Evolutionary conservation across 2,113 vertebrate species (phyloP), one percentile per base, ranked within the genome.

Genomic region (Cephalopholis sonnerati): DNA sequence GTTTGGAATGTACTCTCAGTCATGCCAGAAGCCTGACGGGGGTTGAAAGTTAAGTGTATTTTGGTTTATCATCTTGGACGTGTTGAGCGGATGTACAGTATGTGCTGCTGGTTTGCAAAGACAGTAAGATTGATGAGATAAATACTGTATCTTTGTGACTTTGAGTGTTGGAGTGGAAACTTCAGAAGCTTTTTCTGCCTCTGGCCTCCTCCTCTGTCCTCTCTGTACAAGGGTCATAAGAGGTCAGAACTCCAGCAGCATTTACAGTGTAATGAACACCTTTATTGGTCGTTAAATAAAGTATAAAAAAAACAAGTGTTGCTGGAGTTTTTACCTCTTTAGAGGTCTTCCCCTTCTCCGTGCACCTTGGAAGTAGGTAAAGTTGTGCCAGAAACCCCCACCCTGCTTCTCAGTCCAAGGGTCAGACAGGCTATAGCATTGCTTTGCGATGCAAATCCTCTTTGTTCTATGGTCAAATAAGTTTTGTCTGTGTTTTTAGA

Each of bases 371-470:
- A 44, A 44, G 11, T 44, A 44, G 41, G 41, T 44, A 44, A 44
- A 44, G 10, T 44, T 44, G 10, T 44, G 41, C 41, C 41, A 44
- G 41, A 44, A 44, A 44, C 9, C 41, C 41, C 41, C 41, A 9
- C 41, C 41, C 41, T 12, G 11, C 41, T 9, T 44, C 18, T 66
- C 4, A 1, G 57, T 32, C 24, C 54, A 72, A 78, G 24, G 62
- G 51, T 63, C 55, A 57, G 57, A 44, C 27, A 7, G 77, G 32
- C 66, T 65, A 11, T 48, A 50, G 22, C 65, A 58, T 72, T 25
- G 79, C 71, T 89, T 88, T 90, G 81, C 73, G 65, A 73, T 83
- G 73, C 81, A 89, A 82, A 89, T 87, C 50, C 53, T 72, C 25
- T 59, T 81, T 87, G 58, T 84, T 29, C 25, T 12, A 6, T 16